Evolutionary conservation across 2,888 invertebrate species (phyloP).

Genomic region (Drosophila falleni): DNA sequence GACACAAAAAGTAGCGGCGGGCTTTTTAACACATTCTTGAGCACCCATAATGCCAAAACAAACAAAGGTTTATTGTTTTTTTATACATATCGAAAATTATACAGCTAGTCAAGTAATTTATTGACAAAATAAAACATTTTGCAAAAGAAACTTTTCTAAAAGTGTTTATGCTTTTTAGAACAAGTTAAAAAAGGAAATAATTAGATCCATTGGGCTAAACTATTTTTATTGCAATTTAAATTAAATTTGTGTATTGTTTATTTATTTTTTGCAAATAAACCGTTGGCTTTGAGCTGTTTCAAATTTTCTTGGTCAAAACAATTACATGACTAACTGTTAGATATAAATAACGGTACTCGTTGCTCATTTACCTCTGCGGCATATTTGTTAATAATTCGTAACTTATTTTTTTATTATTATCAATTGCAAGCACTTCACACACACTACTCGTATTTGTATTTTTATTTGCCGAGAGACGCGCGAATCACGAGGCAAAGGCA

Average conservation of each 20-base stretch:
- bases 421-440: constrained; percentile 66
- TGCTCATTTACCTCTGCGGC: constrained; percentile 72
- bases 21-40: constrained; percentile 69
- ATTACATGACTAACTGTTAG: neutral
- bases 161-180: neutral
- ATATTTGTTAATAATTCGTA: constrained; percentile 44
- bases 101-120: neutral
- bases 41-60: constrained; percentile 63
- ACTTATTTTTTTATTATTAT: constrained; percentile 47
- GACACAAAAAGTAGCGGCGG: constrained; percentile 48
- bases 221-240: neutral
- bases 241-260: too few relatives aligned
- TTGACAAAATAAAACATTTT: neutral
- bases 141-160: neutral
- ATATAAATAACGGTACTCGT: constrained; percentile 53
- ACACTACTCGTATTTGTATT: neutral
- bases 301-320: neutral
- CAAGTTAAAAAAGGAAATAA: neutral
- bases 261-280: neutral
- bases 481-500: constrained; percentile 62
- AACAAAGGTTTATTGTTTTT: constrained; percentile 50
- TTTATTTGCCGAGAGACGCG: constrained; percentile 8
- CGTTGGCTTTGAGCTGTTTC: too few relatives aligned
- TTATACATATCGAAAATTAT: constrained; percentile 5
- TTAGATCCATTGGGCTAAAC: neutral